phyloP scores from a whole-genome alignment of 2,888 invertebrate genomes.

The Apomyelois bistriatella region DNA sequence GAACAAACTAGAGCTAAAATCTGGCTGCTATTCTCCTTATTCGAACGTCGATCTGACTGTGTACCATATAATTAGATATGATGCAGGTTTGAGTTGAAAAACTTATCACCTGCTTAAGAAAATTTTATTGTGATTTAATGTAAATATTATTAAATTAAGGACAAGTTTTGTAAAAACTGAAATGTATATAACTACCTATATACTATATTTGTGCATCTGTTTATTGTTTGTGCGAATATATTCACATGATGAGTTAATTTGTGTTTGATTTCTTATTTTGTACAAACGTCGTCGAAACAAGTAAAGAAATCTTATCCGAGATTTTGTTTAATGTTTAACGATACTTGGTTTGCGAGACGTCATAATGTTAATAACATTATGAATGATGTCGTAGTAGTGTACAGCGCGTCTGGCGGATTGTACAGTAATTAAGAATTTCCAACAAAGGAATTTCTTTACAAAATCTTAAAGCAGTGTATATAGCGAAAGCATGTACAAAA shows the following conservation, averaged over 20 bases:
- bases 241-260: conserved; percentile 43
- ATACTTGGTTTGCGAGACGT: too few species aligned
- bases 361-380: too few species aligned
- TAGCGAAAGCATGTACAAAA: too few species aligned
- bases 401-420: too few species aligned
- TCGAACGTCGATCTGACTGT: conserved; percentile 8
- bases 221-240: conserved; percentile 70
- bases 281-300: too few species aligned
- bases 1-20: too few species aligned
- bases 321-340: too few species aligned
- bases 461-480: too few species aligned
- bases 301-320: too few species aligned
- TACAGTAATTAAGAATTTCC: too few species aligned
- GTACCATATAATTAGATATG: not conserved
- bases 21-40: not conserved
- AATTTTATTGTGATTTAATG: conserved; percentile 41
- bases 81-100: not conserved
- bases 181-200: conserved; percentile 37
- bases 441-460: too few species aligned
- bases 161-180: conserved; percentile 49
- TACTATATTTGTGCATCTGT: conserved; percentile 53
- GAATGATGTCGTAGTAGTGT: too few species aligned
- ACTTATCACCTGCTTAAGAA: conserved; percentile 11
- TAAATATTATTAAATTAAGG: conserved; percentile 44
- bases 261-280: conserved; percentile 28